Conservation (phyloP, 2,797 vertebrate species). For the Chromobotia macracanthus region DNA sequence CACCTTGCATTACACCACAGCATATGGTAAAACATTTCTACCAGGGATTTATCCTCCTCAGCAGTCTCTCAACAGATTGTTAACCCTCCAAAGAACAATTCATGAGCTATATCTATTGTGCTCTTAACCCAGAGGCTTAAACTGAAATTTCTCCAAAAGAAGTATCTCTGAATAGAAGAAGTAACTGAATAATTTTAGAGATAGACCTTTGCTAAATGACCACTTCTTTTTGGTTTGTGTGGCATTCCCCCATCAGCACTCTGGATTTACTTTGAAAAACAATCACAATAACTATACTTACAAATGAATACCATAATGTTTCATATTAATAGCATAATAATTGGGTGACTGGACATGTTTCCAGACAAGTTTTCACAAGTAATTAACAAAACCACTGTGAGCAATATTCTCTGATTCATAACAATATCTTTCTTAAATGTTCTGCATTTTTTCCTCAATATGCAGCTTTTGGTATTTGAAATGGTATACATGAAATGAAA, state of each 20-base stretch:
- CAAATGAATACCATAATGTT: too few relatives aligned
- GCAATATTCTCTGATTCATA: not conserved
- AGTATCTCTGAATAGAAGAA: too few relatives aligned
- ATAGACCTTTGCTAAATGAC: not conserved
- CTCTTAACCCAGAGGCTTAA: too few relatives aligned
- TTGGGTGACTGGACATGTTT: slow-evolving; percentile 23
- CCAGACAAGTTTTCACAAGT: slow-evolving; percentile 24
- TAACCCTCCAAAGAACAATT: too few relatives aligned
- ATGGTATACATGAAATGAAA: too few relatives aligned
- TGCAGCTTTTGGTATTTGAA: not conserved
- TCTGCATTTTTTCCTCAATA: not conserved
- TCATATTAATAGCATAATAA: slow-evolving; percentile 6
- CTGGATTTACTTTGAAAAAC: not conserved
- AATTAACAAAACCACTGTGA: slow-evolving; percentile 25
- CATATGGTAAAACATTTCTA: too few relatives aligned
- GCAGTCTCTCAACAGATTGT: too few relatives aligned
- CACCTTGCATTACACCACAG: too few relatives aligned
- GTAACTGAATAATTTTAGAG: not conserved
- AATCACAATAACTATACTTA: too few relatives aligned
- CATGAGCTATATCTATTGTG: too few relatives aligned
- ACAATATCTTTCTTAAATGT: not conserved
- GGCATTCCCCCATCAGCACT: not conserved
- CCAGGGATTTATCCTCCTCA: too few relatives aligned
- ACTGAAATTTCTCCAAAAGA: too few relatives aligned
- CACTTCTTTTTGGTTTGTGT: not conserved